Conservation (phyloP, 2,797 vertebrate genomes). For the Ambastaia sidthimunki region DNA sequence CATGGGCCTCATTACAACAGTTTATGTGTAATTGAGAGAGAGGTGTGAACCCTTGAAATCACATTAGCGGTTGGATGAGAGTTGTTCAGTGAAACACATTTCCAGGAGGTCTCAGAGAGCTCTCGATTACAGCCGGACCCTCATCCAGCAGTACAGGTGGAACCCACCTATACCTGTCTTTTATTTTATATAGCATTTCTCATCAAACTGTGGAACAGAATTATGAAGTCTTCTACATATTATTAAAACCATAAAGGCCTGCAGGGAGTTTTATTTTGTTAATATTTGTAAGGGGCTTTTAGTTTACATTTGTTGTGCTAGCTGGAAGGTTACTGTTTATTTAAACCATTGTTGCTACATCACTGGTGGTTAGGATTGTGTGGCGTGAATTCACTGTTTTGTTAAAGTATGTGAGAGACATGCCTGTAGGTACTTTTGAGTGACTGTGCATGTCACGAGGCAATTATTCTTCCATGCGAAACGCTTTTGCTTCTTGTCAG, state of each 20-base stretch:
- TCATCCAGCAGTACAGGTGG: neutral
- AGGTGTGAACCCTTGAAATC: neutral
- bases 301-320: neutral
- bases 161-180: neutral
- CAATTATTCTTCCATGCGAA: neutral
- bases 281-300: neutral
- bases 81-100: conserved; percentile 9
- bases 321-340: conserved; percentile 7
- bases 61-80: neutral
- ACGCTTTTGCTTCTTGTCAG: neutral
- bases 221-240: too few species aligned
- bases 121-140: neutral
- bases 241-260: neutral
- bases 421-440: neutral
- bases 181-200: neutral
- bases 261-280: neutral
- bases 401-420: neutral
- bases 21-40: neutral
- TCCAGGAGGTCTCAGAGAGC: conserved; percentile 5
- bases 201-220: too few species aligned
- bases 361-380: neutral
- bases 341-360: neutral
- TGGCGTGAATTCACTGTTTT: neutral
- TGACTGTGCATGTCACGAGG: neutral
- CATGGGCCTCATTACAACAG: neutral